Evolutionary conservation across 2,888 invertebrate genomes (phyloP).

Genomic region (Imbricaverruca yamaguchii): DNA sequence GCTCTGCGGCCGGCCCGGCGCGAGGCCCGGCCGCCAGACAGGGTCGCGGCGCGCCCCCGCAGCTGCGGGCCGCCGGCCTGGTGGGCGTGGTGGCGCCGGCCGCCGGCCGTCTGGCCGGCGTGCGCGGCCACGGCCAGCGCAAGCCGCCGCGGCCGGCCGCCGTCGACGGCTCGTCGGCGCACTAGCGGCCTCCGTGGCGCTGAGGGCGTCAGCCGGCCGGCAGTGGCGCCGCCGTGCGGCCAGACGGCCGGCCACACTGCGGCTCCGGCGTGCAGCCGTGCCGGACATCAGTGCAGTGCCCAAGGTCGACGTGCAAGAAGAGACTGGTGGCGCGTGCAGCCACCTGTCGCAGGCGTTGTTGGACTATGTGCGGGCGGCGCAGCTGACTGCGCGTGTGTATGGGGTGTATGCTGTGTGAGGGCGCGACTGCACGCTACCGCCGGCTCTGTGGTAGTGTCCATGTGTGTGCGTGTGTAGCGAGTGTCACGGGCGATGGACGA

Average conservation of each 20-base stretch:
- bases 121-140: slow-evolving; percentile 5
- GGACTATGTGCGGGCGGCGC: background rate
- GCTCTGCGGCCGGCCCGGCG: slow-evolving; percentile 39
- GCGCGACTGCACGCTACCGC: no score
- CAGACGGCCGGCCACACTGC: background rate
- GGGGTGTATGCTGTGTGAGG: no score
- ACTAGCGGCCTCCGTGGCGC: background rate
- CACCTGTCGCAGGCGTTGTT: background rate
- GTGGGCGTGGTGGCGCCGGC: slow-evolving; percentile 34
- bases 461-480: background rate
- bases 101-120: slow-evolving; percentile 13
- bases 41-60: slow-evolving; percentile 33
- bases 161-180: background rate
- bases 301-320: background rate
- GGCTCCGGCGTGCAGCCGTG: background rate
- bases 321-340: background rate
- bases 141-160: slow-evolving; percentile 6
- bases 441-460: background rate
- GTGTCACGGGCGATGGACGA: no score
- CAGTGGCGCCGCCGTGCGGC: no score
- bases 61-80: slow-evolving; percentile 35
- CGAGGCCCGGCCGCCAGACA: slow-evolving; percentile 33
- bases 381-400: no score
- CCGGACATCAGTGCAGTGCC: no score
- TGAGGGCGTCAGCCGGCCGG: no score